These are phyloP conservation scores for Crotalus viridis DNA, from an alignment of 2,113 vertebrate species.

Conservation along the genomic window DNA sequence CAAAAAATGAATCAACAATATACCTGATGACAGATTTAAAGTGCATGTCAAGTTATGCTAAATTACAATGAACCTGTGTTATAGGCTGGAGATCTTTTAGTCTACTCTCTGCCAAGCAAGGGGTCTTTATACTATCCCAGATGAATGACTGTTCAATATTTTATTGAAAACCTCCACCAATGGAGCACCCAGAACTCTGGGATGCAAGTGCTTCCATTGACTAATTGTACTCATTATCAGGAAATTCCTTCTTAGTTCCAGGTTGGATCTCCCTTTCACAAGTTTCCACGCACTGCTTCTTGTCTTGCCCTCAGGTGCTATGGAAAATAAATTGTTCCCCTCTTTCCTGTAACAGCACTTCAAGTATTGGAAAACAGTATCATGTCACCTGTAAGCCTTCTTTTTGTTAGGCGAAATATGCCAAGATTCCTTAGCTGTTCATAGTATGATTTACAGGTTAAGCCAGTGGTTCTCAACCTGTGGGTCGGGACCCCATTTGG, in stretches of 20 bases:
- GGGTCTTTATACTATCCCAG: background rate
- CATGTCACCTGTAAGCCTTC: background rate
- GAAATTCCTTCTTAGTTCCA: background rate
- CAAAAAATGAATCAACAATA: conserved; percentile 38
- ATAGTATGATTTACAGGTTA: background rate
- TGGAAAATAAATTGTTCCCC: background rate
- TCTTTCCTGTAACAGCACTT: background rate
- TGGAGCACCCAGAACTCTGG: background rate
- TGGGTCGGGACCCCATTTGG: too few species aligned
- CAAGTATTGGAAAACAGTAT: background rate
- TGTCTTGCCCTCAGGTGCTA: background rate
- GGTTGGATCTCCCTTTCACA: background rate
- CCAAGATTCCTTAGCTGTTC: background rate
- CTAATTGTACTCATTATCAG: background rate
- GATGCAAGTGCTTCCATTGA: background rate
- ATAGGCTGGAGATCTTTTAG: background rate
- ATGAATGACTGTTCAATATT: background rate
- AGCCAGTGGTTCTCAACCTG: too few species aligned
- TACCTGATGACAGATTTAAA: conserved; percentile 29
- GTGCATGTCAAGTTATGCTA: conserved; percentile 38
- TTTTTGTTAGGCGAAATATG: background rate
- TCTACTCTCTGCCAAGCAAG: background rate
- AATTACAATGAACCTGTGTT: conserved; percentile 30
- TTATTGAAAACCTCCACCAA: background rate
- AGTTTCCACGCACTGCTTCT: background rate